Evolutionary conservation across 2,888 invertebrate species (phyloP), one percentile per base, ranked within the genome.

Genomic region (Plebejus anna): DNA sequence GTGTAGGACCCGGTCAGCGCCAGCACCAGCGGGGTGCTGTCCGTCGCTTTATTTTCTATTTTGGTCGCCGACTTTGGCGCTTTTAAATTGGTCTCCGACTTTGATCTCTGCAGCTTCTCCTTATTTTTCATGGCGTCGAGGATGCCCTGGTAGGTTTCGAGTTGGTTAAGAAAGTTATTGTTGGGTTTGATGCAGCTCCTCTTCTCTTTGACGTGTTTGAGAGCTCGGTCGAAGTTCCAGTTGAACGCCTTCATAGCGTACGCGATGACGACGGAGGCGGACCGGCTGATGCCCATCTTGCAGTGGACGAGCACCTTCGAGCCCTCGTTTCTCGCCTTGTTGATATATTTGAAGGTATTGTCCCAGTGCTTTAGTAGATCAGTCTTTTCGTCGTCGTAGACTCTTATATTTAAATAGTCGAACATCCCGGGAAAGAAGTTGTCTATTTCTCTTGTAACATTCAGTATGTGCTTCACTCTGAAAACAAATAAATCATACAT

Each of bases 341-440:
- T 96, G 86, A 99, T 99, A 94, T 99, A 99, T 89, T 97, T 98
- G 94, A 97, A 99, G 75, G 99, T 99, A 87, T 98, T 97, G 89
- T 99, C 99, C 99, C 99, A 99, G 90, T 99, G 97, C 88, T 98
- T 98, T 79, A 99, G 94, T 83, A 99, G 95, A 91, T 99, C 98
- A 80, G 99, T 98, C 92, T 98, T 97, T 90, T 99, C 99, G 88
- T 98, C 98, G 89, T 99, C 99, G 88, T 98, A 98, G 76, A 99
- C 99, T 82, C 99, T 96, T 80, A 99, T 96, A 93, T 99, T 99
- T 87, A 97, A 95, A 89, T 99, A 99, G 87, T 98, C 97, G 90
- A 99, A 99, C 94, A 97, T 97, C 76, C 98, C 99, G 70, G 99
- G 99, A 89, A 99, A 99, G 91, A 99, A 99, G 94, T 99, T 99